Evolutionary conservation across 2,888 invertebrate species (phyloP).

Genomic region (Chalcosyrphus nemorum): DNA sequence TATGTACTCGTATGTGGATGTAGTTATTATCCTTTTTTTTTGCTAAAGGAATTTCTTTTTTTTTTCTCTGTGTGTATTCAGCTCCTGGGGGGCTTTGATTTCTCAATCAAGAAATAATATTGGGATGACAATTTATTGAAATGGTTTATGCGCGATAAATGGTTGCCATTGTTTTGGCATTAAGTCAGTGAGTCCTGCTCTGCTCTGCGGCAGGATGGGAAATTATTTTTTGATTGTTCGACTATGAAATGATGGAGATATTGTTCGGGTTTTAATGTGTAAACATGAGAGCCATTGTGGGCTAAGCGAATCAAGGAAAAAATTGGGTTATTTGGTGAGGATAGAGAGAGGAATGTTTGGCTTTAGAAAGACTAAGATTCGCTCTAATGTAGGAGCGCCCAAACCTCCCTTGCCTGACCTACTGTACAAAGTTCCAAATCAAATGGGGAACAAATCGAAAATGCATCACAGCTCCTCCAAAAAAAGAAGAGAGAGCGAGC

Average conservation of each 20-base stretch:
- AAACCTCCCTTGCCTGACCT: not conserved
- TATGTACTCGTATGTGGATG: conserved; percentile 8
- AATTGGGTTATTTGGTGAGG: not conserved
- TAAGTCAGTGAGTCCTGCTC: conserved; percentile 15
- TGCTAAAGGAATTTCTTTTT: conserved; percentile 23
- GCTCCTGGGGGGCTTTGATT: conserved; percentile 49
- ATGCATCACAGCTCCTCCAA: conserved; percentile 36
- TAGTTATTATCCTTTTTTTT: conserved; percentile 63
- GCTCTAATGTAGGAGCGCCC: too few species aligned
- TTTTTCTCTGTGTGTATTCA: not conserved
- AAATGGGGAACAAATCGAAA: not conserved
- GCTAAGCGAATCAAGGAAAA: not conserved
- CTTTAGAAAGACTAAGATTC: too few species aligned
- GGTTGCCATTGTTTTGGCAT: conserved; percentile 64
- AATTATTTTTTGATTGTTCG: conserved; percentile 43
- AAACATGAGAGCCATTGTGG: not conserved
- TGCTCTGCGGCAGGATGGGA: not conserved
- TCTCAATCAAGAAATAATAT: conserved; percentile 70
- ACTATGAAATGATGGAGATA: conserved; percentile 23
- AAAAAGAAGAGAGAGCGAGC: too few species aligned
- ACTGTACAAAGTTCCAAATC: not conserved
- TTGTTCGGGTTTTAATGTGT: not conserved
- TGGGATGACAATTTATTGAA: conserved; percentile 72
- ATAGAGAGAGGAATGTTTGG: too few species aligned
- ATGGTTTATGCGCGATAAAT: conserved; percentile 57